These are phyloP conservation scores for Scomber colias DNA, from an alignment of 2,113 vertebrate genomes.

Conservation along the genomic window DNA sequence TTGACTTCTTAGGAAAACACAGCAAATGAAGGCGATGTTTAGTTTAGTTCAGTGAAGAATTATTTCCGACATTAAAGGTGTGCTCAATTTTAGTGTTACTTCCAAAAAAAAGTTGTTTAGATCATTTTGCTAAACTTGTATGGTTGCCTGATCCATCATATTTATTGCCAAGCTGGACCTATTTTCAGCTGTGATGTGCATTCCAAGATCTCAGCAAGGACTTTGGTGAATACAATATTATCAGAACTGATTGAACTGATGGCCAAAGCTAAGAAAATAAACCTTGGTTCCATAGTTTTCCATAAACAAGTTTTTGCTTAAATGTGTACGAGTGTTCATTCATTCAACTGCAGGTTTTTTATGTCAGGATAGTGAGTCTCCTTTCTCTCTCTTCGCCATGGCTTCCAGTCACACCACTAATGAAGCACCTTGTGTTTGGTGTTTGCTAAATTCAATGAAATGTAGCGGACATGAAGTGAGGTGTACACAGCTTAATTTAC, in stretches of 20 bases:
- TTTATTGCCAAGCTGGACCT: too few relatives aligned
- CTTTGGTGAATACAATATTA: not conserved
- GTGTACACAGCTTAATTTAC: too few relatives aligned
- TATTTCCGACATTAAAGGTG: too few relatives aligned
- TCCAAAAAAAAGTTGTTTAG: too few relatives aligned
- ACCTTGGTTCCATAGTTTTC: not conserved
- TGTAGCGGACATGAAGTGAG: not conserved
- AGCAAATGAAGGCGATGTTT: too few relatives aligned
- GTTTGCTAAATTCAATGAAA: not conserved
- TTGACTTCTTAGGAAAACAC: too few relatives aligned
- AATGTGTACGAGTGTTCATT: not conserved
- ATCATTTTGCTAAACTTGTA: too few relatives aligned
- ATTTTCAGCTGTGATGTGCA: too few relatives aligned
- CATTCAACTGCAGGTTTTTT: constrained; percentile 1
- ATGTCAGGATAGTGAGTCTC: not conserved
- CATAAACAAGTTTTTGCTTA: not conserved
- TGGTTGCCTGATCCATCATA: too few relatives aligned
- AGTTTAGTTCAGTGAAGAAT: too few relatives aligned
- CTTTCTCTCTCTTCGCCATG: not conserved
- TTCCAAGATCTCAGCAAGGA: too few relatives aligned
- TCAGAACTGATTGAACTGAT: not conserved
- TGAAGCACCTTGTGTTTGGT: constrained; percentile 3
- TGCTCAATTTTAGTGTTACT: too few relatives aligned
- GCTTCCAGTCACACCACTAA: not conserved
- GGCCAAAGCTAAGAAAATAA: not conserved